A percentile compares a stretch with the other conserved stretches of the same genome.
phyloP scores from a whole-genome alignment of 2,797 vertebrate species.

The Chlorospingus semifuscus region DNA sequence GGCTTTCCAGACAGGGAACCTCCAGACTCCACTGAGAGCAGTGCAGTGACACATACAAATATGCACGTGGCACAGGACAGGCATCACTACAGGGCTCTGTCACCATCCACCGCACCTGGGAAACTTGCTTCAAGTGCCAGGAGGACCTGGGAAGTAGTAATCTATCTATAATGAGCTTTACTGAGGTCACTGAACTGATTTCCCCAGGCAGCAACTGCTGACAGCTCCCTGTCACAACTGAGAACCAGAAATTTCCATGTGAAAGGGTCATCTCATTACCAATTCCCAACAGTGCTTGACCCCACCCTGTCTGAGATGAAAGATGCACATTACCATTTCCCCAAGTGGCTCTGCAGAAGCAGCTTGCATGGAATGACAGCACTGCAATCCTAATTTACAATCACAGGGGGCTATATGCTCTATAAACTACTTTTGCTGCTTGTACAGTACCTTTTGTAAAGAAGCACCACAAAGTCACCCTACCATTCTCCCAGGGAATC shows the following conservation, averaged over 20 bases:
- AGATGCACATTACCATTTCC: not conserved
- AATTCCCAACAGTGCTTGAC: not conserved
- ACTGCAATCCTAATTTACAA: not conserved
- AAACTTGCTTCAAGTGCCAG: not conserved
- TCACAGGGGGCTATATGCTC: not conserved
- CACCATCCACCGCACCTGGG: not conserved
- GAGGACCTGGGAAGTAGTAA: not conserved
- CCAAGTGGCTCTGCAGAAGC: not conserved
- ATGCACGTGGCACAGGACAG: not conserved
- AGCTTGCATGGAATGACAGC: not conserved
- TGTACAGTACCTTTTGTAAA: not conserved
- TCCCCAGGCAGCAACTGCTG: not conserved
- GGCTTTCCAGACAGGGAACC: not conserved
- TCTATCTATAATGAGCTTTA: not conserved
- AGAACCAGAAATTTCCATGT: not conserved
- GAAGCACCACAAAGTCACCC: not conserved
- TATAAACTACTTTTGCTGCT: not conserved
- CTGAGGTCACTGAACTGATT: not conserved
- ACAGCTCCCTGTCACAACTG: not conserved
- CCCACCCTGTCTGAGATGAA: not conserved
- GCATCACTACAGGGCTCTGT: not conserved
- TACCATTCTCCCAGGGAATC: not conserved
- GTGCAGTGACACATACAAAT: not conserved
- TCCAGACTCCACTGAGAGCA: not conserved
- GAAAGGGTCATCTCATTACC: not conserved